These are phyloP conservation scores for Onthophagus taurus DNA, from an alignment of 1,140 invertebrate genomes.

Conservation along the genomic window DNA sequence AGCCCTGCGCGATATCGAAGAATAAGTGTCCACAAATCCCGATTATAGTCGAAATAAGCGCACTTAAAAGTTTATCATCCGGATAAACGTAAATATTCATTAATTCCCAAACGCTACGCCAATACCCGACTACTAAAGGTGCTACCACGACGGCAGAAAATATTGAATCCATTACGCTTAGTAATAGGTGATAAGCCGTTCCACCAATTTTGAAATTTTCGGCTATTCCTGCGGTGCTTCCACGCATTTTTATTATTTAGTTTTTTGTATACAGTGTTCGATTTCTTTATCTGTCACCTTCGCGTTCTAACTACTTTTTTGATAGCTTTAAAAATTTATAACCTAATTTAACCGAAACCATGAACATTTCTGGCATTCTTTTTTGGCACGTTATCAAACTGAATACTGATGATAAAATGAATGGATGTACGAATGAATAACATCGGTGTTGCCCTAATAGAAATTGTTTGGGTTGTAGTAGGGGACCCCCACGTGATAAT, in stretches of 20 bases:
- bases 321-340: too few species aligned
- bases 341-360: too few species aligned
- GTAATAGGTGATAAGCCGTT: slow-evolving; percentile 46
- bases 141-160: slow-evolving; percentile 63
- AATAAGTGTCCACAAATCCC: slow-evolving; percentile 58
- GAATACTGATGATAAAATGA: too few species aligned
- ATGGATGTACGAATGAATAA: too few species aligned
- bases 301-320: too few species aligned
- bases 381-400: too few species aligned
- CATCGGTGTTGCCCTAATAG: too few species aligned
- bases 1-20: slow-evolving; percentile 56
- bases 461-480: too few species aligned
- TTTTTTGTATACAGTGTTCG: too few species aligned
- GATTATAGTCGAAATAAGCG: slow-evolving; percentile 53
- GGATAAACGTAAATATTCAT: slow-evolving; percentile 64
- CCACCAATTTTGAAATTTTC: slow-evolving; percentile 40
- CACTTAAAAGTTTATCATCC: slow-evolving; percentile 45
- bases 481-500: too few species aligned
- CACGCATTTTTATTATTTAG: slow-evolving; percentile 40
- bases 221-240: slow-evolving; percentile 47
- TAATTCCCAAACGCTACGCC: slow-evolving; percentile 75
- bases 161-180: slow-evolving; percentile 58
- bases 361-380: too few species aligned
- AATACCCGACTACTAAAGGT: slow-evolving; percentile 73
- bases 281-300: too few species aligned